A percentile compares a stretch with the other conserved stretches of the same genome.
phyloP scores from a whole-genome alignment of 2,888 invertebrate species.

The Erebia ligea region DNA sequence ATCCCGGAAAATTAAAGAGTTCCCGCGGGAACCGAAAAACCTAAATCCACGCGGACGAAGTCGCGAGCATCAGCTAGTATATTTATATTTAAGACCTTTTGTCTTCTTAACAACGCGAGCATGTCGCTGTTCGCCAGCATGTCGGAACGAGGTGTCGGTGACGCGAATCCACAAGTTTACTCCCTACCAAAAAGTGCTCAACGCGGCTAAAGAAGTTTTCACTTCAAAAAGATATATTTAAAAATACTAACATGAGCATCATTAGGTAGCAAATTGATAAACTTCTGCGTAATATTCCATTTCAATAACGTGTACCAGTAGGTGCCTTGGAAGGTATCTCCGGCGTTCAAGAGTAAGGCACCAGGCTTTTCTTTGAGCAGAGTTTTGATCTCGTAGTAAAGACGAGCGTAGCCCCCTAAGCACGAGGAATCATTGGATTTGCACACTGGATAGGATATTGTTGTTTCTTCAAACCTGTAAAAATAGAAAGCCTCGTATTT shows the following conservation, averaged over 20 bases:
- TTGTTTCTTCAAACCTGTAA: constrained; percentile 85
- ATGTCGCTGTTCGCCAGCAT: no score
- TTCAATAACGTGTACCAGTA: constrained; percentile 90
- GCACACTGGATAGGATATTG: constrained; percentile 80
- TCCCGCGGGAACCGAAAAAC: no score
- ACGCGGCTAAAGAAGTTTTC: no score
- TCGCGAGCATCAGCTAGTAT: no score
- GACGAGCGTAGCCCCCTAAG: constrained; percentile 87
- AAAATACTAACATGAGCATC: constrained; percentile 87
- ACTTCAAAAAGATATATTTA: no score
- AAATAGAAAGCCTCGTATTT: neutral
- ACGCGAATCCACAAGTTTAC: no score
- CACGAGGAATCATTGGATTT: constrained; percentile 76
- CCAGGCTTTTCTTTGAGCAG: constrained; percentile 75
- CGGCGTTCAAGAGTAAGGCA: constrained; percentile 89
- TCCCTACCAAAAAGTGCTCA: no score
- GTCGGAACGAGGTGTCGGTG: no score
- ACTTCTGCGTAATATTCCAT: constrained; percentile 88
- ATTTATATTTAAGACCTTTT: no score
- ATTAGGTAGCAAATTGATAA: constrained; percentile 89
- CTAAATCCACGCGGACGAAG: no score
- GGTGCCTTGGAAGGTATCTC: constrained; percentile 93
- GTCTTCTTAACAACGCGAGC: no score
- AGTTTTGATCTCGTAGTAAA: constrained; percentile 81
- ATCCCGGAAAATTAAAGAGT: no score